phyloP scores from a whole-genome alignment of 1,140 invertebrate species.

The Habropoda laboriosa region DNA sequence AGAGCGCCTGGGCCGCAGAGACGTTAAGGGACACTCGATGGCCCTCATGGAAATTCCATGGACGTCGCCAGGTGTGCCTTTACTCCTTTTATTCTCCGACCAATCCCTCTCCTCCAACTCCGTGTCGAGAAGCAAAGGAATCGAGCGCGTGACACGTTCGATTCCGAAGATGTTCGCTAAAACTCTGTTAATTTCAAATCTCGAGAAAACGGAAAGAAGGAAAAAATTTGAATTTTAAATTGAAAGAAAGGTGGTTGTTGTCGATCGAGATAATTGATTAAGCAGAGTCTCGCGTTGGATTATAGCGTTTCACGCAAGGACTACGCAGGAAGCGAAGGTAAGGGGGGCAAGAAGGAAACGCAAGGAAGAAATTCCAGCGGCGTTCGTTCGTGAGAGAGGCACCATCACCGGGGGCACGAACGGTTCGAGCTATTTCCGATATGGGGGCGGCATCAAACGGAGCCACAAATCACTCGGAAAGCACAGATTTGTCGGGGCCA shows the following conservation, averaged over 20 bases:
- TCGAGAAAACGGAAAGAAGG: too few relatives aligned
- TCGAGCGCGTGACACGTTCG: too few relatives aligned
- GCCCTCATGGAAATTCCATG: background rate
- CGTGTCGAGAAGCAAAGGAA: too few relatives aligned
- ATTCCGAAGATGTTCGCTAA: too few relatives aligned
- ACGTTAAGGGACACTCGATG: background rate
- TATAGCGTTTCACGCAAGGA: background rate
- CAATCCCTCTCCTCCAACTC: background rate
- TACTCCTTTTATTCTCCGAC: background rate
- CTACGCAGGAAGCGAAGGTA: background rate
- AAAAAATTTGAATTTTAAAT: too few relatives aligned
- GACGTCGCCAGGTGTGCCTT: background rate
- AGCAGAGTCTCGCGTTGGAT: too few relatives aligned
- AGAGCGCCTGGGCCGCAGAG: too few relatives aligned
- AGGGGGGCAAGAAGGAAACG: slow-evolving; percentile 2
- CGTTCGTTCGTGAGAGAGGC: background rate
- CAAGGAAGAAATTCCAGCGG: background rate
- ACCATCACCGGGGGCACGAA: slow-evolving; percentile 37
- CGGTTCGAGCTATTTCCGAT: slow-evolving; percentile 60
- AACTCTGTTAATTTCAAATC: too few relatives aligned
- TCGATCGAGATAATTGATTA: too few relatives aligned
- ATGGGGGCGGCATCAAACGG: slow-evolving; percentile 56
- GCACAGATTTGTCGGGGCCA: slow-evolving; percentile 61
- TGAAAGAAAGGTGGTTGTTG: too few relatives aligned
- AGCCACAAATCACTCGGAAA: slow-evolving; percentile 61